phyloP scores from a whole-genome alignment of 2,888 invertebrate species.

The Carpatolechia fugitivella region DNA sequence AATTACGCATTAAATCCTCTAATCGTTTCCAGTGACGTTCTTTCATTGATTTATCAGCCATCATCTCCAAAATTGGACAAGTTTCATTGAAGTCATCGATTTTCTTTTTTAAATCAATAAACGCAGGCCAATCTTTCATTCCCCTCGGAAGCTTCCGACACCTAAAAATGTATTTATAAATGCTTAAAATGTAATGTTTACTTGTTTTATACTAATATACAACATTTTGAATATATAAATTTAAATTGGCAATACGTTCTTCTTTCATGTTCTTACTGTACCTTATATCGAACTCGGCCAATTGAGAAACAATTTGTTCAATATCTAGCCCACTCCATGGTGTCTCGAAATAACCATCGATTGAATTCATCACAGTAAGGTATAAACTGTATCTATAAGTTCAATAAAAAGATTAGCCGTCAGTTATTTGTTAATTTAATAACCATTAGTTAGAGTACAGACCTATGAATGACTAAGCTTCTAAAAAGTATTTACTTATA shows the following conservation, averaged over 20 bases:
- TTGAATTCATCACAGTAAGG: slow-evolving; percentile 89
- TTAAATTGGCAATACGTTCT: no score
- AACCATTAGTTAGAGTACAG: no score
- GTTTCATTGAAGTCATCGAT: slow-evolving; percentile 95
- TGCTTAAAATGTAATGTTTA: no score
- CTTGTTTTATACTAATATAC: no score
- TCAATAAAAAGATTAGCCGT: neutral
- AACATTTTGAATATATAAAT: no score
- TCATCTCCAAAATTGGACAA: slow-evolving; percentile 90
- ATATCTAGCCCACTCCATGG: slow-evolving; percentile 92
- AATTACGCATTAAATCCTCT: slow-evolving; percentile 68
- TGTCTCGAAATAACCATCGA: slow-evolving; percentile 92
- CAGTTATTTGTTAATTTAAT: no score
- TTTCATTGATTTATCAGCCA: slow-evolving; percentile 93
- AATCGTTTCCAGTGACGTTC: slow-evolving; percentile 86
- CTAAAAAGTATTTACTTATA: no score
- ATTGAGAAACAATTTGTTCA: slow-evolving; percentile 87
- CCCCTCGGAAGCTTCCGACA: slow-evolving; percentile 91
- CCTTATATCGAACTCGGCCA: slow-evolving; percentile 91
- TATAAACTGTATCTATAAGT: slow-evolving; percentile 79
- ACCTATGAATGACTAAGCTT: no score
- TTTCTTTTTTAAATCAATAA: slow-evolving; percentile 89
- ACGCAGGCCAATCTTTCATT: slow-evolving; percentile 94
- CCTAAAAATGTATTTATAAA: no score
- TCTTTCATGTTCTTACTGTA: no score